phyloP scores from a whole-genome alignment of 2,797 vertebrate species.

The Adelosebastes latens region DNA sequence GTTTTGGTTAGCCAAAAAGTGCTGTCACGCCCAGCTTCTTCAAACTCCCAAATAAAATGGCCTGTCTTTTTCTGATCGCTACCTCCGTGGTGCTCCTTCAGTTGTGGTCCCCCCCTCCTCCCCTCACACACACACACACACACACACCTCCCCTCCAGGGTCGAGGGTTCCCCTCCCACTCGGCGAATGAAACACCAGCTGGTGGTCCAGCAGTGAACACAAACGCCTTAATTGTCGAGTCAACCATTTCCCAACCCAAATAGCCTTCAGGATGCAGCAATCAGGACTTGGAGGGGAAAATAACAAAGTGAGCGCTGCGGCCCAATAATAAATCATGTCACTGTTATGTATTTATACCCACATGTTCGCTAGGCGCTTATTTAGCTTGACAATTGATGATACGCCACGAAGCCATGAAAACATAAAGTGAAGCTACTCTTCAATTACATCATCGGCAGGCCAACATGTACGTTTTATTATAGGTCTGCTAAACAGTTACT shows the following conservation, averaged over 20 bases:
- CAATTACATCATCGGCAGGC: constrained; percentile 61
- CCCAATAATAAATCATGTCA: constrained; percentile 79
- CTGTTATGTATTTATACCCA: constrained; percentile 77
- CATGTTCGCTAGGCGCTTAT: constrained; percentile 68
- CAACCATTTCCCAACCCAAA: constrained; percentile 81
- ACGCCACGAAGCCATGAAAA: constrained; percentile 64
- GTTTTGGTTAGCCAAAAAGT: constrained; percentile 83
- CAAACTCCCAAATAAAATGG: constrained; percentile 76
- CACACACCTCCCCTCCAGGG: constrained; percentile 22
- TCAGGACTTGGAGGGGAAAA: constrained; percentile 80
- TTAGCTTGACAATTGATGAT: constrained; percentile 76
- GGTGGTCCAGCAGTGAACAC: constrained; percentile 83
- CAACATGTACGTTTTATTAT: constrained; percentile 52
- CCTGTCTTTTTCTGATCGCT: constrained; percentile 72
- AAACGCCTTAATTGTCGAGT: constrained; percentile 82
- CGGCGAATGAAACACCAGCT: constrained; percentile 74
- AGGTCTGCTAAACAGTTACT: constrained; percentile 46
- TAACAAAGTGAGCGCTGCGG: constrained; percentile 72
- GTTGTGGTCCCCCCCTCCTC: constrained; percentile 62
- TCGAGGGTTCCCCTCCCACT: constrained; percentile 54
- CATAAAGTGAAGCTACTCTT: constrained; percentile 54
- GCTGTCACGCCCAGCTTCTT: constrained; percentile 80
- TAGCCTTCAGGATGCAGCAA: constrained; percentile 84
- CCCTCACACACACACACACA: constrained; percentile 5
- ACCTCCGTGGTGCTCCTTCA: constrained; percentile 71